Percentiles rank a stretch among this genome's conserved stretches.
phyloP scores from a whole-genome alignment of 2,888 invertebrate genomes.

The Caenorhabditis sp. region DNA sequence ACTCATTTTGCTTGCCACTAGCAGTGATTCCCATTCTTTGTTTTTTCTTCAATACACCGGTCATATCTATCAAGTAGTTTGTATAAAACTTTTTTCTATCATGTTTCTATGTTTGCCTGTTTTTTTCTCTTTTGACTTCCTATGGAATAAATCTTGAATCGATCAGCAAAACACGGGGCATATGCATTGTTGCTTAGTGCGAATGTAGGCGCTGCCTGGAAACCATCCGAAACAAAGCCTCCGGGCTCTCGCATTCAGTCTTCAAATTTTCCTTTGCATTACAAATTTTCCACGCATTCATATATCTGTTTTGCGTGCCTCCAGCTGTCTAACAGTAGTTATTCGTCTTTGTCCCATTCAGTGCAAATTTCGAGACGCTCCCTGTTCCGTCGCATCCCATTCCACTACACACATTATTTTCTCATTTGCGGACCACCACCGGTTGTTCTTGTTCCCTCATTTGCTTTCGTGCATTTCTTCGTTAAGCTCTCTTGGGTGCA shows the following conservation, averaged over 20 bases:
- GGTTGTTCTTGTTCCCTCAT: background rate
- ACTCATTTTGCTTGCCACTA: constrained; percentile 39
- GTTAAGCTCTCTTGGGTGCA: constrained; percentile 4
- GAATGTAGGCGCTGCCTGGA: constrained; percentile 29
- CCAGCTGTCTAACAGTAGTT: background rate
- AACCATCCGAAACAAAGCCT: constrained; percentile 26
- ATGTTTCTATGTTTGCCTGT: background rate
- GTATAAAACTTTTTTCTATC: background rate
- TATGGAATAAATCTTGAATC: background rate
- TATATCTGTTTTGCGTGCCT: background rate
- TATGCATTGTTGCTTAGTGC: constrained; percentile 21
- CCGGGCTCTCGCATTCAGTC: background rate
- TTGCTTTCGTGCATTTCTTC: background rate
- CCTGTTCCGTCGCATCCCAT: no score
- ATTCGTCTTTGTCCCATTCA: background rate
- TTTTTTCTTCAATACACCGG: constrained; percentile 35
- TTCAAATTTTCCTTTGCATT: constrained; percentile 44
- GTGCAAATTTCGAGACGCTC: background rate
- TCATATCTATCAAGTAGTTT: constrained; percentile 29
- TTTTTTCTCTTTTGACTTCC: constrained; percentile 2
- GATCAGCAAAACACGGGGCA: background rate
- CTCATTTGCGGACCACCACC: constrained; percentile 16
- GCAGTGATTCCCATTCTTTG: constrained; percentile 19
- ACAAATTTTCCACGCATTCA: constrained; percentile 35
- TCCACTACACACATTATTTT: constrained; percentile 28